phyloP scores from a whole-genome alignment of 1,140 invertebrate genomes.

The Chironomus striatipennis region DNA sequence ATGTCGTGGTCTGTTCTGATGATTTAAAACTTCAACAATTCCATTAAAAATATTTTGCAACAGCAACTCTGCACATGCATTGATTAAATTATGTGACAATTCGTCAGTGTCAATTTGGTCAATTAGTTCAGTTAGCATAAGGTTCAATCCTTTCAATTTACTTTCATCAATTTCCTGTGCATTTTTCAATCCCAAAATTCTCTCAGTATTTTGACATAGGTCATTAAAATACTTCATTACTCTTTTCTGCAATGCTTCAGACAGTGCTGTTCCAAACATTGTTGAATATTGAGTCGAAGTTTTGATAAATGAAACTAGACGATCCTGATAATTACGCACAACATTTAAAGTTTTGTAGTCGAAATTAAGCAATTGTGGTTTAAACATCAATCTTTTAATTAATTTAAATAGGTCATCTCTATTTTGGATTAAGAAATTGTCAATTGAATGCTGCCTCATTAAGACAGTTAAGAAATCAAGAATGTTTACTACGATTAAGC shows the following conservation, averaged over 20 bases:
- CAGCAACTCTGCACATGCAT: not conserved
- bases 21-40: not conserved
- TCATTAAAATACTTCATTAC: not conserved
- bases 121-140: not conserved
- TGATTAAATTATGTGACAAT: not conserved
- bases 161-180: not conserved
- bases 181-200: not conserved
- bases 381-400: slow-evolving; percentile 18
- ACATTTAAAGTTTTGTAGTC: not conserved
- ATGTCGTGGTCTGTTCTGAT: not conserved
- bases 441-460: not conserved
- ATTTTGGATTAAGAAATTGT: not conserved
- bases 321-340: not conserved
- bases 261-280: not conserved
- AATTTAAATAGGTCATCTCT: not conserved
- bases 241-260: not conserved
- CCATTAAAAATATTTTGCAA: not conserved
- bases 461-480: slow-evolving; percentile 24
- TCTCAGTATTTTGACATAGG: not conserved
- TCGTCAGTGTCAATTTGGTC: not conserved
- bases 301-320: not conserved
- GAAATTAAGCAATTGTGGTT: slow-evolving; percentile 11
- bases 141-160: not conserved
- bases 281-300: not conserved
- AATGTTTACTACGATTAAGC: not conserved